phyloP scores from a whole-genome alignment of 2,797 vertebrate species.

The Halcyon leucocephala region DNA sequence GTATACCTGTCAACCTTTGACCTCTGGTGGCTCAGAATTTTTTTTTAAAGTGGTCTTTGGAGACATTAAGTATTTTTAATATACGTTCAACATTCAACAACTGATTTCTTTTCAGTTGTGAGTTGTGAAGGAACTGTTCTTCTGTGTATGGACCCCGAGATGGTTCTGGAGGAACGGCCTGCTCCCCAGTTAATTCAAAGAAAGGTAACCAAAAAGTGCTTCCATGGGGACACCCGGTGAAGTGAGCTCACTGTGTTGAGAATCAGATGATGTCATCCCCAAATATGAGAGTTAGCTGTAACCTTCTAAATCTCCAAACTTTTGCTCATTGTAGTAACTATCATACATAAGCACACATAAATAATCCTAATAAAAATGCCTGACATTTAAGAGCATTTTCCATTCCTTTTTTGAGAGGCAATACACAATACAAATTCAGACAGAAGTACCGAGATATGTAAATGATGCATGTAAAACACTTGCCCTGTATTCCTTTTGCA shows the following conservation, averaged over 20 bases:
- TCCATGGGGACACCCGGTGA: fast-evolving
- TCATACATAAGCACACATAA: neutral
- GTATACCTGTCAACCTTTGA: neutral
- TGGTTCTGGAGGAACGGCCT: fast-evolving
- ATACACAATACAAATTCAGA: neutral
- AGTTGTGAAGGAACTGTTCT: neutral
- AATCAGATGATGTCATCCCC: neutral
- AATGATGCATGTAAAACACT: neutral
- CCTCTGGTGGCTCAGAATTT: neutral
- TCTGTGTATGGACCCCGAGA: neutral
- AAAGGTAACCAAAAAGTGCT: neutral
- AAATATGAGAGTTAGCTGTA: neutral
- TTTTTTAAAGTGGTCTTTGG: neutral
- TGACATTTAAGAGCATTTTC: neutral
- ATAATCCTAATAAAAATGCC: neutral
- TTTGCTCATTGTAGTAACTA: neutral
- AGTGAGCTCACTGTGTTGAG: neutral
- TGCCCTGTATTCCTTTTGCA: neutral
- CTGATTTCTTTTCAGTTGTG: neutral
- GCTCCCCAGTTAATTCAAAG: neutral
- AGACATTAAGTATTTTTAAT: neutral
- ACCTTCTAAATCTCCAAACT: neutral
- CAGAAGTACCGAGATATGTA: neutral
- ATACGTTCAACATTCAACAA: neutral
- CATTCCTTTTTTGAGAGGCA: neutral